Conservation (phyloP, 1,140 invertebrate species). For the Diorhabda elongata region DNA sequence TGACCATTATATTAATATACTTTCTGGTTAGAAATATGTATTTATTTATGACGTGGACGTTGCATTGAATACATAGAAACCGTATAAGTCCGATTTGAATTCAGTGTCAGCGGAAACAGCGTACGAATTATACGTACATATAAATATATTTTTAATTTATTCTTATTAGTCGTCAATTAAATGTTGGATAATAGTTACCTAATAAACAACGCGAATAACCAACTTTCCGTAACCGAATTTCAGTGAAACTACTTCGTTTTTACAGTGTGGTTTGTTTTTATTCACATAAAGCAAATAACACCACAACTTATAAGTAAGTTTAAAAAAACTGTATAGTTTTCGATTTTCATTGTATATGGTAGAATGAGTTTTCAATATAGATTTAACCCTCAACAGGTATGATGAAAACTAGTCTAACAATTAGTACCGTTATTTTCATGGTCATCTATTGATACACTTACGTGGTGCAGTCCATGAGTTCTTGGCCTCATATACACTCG, state of each 20-base stretch:
- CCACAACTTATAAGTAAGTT: no score
- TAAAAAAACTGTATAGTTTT: no score
- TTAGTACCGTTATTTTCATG: no score
- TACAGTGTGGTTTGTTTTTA: neutral
- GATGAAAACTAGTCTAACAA: no score
- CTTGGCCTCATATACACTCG: no score
- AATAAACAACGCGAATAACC: neutral
- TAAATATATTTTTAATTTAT: neutral
- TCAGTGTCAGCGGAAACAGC: conserved; percentile 5
- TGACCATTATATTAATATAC: no score
- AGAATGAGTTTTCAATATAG: no score
- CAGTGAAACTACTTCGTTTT: conserved; percentile 11
- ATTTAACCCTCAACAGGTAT: no score
- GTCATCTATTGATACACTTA: no score
- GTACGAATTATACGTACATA: neutral
- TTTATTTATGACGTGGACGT: neutral
- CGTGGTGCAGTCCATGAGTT: no score
- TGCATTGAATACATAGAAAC: neutral
- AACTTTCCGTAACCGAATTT: neutral
- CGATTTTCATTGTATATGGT: no score
- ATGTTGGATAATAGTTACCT: neutral
- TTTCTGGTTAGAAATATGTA: neutral
- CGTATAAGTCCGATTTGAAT: neutral
- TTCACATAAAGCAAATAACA: no score
- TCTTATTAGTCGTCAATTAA: neutral